Conservation (phyloP, 2,888 invertebrate species). For the Cheilosia grossa region DNA sequence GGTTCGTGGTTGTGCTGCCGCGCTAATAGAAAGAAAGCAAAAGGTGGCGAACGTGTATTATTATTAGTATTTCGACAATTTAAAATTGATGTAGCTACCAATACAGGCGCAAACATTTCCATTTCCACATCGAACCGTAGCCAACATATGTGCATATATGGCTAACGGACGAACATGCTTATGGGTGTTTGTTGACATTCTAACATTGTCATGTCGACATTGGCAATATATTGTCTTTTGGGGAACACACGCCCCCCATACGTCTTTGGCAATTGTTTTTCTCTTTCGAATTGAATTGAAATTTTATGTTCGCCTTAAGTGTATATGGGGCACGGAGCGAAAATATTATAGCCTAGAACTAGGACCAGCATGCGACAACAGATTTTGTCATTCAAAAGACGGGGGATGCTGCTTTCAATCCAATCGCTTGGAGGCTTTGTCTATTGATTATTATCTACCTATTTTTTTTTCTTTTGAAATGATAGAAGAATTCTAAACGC, state of each 20-base stretch:
- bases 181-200: slow-evolving; percentile 50
- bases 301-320: slow-evolving; percentile 38
- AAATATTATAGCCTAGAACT: slow-evolving; percentile 21
- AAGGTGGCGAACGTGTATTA: slow-evolving; percentile 53
- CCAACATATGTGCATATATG: slow-evolving; percentile 14
- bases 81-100: slow-evolving; percentile 47
- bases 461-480: slow-evolving; percentile 1
- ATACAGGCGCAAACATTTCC: not conserved
- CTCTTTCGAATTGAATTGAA: slow-evolving; percentile 36
- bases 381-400: not conserved
- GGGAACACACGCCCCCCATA: not conserved
- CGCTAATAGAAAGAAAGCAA: slow-evolving; percentile 30
- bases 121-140: no score
- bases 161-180: slow-evolving; percentile 17
- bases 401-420: not conserved
- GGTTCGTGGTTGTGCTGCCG: slow-evolving; percentile 1
- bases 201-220: slow-evolving; percentile 60
- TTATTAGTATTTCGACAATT: slow-evolving; percentile 63
- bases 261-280: slow-evolving; percentile 3
- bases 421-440: slow-evolving; percentile 3
- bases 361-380: not conserved
- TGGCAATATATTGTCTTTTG: slow-evolving; percentile 36
- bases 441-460: slow-evolving; percentile 13
- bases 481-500: not conserved
- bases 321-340: slow-evolving; percentile 6